phyloP scores from a whole-genome alignment of 2,797 vertebrate genomes.

The Chaetodon trifasciatus region DNA sequence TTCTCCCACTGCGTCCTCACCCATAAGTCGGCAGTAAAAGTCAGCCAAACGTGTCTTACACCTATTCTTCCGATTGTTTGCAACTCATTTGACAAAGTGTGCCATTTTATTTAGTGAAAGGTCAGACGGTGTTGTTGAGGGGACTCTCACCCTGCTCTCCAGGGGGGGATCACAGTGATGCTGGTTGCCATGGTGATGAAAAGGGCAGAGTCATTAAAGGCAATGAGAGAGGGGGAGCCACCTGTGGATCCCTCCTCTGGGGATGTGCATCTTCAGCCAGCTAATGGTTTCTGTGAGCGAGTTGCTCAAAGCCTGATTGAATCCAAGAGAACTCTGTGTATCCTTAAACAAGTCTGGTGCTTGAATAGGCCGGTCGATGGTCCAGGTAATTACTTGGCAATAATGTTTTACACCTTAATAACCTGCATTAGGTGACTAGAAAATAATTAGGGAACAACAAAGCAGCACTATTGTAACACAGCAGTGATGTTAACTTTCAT shows the following conservation, averaged over 20 bases:
- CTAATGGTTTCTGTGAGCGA: constrained; percentile 57
- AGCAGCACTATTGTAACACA: neutral
- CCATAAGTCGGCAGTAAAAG: neutral
- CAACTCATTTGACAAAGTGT: constrained; percentile 19
- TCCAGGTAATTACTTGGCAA: constrained; percentile 55
- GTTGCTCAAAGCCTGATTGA: constrained; percentile 56
- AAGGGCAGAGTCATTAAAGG: constrained; percentile 57
- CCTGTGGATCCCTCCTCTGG: constrained; percentile 51
- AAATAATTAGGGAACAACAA: constrained; percentile 31
- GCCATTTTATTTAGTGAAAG: constrained; percentile 25
- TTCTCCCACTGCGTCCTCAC: neutral
- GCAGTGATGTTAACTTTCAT: neutral
- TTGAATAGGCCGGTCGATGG: constrained; percentile 34
- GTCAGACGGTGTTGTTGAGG: constrained; percentile 34
- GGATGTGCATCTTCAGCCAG: constrained; percentile 43
- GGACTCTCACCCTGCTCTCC: constrained; percentile 30
- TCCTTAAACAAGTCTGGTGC: constrained; percentile 48
- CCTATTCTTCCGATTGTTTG: neutral
- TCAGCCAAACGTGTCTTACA: neutral
- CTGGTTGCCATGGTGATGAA: constrained; percentile 43
- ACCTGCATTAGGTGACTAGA: constrained; percentile 26
- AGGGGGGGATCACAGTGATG: constrained; percentile 22
- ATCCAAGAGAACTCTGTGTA: constrained; percentile 48
- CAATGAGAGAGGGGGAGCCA: constrained; percentile 2
- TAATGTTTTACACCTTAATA: constrained; percentile 46